Evolutionary conservation across 2,797 vertebrate genomes (phyloP).

Genomic region (Pipistrellus kuhlii): DNA sequence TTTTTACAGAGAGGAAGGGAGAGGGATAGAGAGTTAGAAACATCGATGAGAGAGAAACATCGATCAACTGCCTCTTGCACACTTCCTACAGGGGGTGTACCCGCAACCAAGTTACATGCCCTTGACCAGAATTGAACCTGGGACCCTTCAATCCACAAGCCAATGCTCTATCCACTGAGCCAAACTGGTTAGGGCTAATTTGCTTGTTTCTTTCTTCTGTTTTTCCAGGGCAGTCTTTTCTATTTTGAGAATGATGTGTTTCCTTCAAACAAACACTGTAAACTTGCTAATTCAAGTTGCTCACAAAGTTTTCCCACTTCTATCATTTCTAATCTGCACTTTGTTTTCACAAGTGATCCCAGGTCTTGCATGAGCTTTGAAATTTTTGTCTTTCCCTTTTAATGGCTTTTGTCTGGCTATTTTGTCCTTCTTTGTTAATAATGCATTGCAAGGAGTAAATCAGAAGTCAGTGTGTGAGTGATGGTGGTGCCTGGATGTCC

Average conservation of each 20-base stretch:
- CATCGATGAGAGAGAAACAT: too few relatives aligned
- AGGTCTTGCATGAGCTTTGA: slow-evolving; percentile 89
- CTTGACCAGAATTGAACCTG: too few relatives aligned
- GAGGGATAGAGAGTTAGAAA: too few relatives aligned
- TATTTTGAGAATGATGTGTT: slow-evolving; percentile 91
- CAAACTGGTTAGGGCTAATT: slow-evolving; percentile 84
- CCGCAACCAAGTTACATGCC: too few relatives aligned
- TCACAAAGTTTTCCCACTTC: slow-evolving; percentile 99
- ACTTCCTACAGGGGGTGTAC: too few relatives aligned
- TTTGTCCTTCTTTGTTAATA: neutral
- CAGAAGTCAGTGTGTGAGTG: neutral
- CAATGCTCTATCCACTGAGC: too few relatives aligned
- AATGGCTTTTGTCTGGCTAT: neutral
- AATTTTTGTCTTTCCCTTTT: neutral
- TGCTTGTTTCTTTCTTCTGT: slow-evolving; percentile 95
- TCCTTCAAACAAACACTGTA: slow-evolving; percentile 96
- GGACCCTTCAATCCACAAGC: too few relatives aligned
- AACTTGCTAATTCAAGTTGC: slow-evolving; percentile 94
- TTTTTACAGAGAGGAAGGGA: too few relatives aligned
- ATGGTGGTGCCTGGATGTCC: neutral
- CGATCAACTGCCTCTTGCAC: too few relatives aligned
- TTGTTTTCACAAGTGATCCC: slow-evolving; percentile 96
- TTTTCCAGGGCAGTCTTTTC: slow-evolving; percentile 94
- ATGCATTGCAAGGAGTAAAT: slow-evolving; percentile 56
- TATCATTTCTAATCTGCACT: slow-evolving; percentile 97